Conservation (phyloP, 2,113 vertebrate genomes). For the Alosa alosa region DNA sequence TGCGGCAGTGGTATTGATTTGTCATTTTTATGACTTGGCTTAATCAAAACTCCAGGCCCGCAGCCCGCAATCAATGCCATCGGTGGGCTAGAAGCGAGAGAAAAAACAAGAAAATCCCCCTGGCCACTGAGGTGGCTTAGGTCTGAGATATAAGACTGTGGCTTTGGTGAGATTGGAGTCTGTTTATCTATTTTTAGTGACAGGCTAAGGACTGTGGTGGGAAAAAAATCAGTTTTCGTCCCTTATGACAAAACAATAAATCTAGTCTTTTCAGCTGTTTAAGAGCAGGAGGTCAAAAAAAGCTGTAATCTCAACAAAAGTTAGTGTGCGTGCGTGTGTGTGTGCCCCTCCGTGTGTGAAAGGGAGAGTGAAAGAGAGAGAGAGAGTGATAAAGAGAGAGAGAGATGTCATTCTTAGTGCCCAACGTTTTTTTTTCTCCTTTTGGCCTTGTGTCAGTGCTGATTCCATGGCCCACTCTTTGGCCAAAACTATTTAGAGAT, state of each 20-base stretch:
- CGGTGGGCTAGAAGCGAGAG: background rate
- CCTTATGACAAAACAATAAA: constrained; percentile 55
- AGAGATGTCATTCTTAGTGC: background rate
- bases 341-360: background rate
- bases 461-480: background rate
- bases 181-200: constrained; percentile 59
- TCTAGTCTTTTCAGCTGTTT: constrained; percentile 50
- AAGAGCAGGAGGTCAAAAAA: constrained; percentile 2
- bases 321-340: constrained; percentile 22
- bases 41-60: constrained; percentile 41
- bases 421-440: too few relatives aligned
- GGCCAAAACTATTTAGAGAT: constrained; percentile 8
- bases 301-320: constrained; percentile 36
- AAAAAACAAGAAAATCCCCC: constrained; percentile 32
- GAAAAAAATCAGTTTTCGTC: constrained; percentile 55
- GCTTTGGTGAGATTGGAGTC: constrained; percentile 60
- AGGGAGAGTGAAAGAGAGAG: too few relatives aligned
- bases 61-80: constrained; percentile 37
- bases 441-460: constrained; percentile 17
- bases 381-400: background rate
- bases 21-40: constrained; percentile 35
- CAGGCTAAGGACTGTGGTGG: constrained; percentile 54
- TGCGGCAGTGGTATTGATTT: constrained; percentile 34
- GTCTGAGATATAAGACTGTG: constrained; percentile 52
- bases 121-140: constrained; percentile 9